phyloP scores from a whole-genome alignment of 2,113 vertebrate species.

The Acrocephalus kingi region DNA sequence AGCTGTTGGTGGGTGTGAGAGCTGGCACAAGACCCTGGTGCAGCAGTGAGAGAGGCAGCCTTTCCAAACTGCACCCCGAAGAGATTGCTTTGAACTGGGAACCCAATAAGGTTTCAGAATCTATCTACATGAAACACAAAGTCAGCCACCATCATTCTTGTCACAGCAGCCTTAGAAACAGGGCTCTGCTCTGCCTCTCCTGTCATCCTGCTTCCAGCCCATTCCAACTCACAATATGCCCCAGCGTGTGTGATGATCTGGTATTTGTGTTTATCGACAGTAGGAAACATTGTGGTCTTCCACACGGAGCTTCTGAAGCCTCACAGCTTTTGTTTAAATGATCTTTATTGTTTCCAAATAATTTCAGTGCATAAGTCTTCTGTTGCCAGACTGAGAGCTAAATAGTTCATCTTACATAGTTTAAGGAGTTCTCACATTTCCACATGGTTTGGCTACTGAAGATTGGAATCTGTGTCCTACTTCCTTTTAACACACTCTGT shows the following conservation, averaged over 20 bases:
- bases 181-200: not conserved
- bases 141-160: not conserved
- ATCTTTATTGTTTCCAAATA: not conserved
- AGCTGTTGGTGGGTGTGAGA: accelerated
- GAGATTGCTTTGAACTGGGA: not conserved
- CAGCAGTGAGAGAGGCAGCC: not conserved
- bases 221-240: not conserved
- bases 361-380: not conserved
- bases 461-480: not conserved
- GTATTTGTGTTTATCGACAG: not conserved
- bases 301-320: not conserved
- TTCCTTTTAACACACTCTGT: not conserved
- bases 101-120: not conserved
- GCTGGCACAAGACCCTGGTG: not conserved
- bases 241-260: not conserved
- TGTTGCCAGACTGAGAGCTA: not conserved
- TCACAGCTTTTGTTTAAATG: not conserved
- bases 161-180: not conserved
- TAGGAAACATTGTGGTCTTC: not conserved
- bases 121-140: not conserved
- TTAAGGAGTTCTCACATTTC: not conserved
- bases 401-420: not conserved
- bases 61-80: not conserved
- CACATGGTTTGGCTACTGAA: not conserved
- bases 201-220: not conserved